Evolutionary conservation across 1,140 invertebrate genomes (phyloP), one percentile per base, ranked within the genome.

Genomic region (Carposina sasakii): DNA sequence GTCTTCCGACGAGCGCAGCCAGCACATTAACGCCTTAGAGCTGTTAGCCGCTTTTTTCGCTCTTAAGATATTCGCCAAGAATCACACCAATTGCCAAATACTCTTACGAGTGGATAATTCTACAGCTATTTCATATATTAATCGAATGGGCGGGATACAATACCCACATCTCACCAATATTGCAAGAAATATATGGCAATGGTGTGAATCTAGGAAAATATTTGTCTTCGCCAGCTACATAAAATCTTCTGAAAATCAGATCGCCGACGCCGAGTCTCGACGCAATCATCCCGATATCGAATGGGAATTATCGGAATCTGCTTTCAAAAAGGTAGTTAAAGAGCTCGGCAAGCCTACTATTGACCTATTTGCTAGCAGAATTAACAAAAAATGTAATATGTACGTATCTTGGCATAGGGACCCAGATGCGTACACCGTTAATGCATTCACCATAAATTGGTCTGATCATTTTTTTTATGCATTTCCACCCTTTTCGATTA

Each of bases 381-480:
- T 31, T 23, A 73, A 73, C 50, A 49, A 13, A 9, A 73, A 72
- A 58, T 67, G 64, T 43, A n/a, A 53, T 33, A 36, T 2, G 28
- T 72, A 45, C 33, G 52, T 54, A 34, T 67, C 60, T 6, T 64
- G 65, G 34, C 9, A 43, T 0, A 33, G 28, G 13, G 66, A 71
- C 37, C 50, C 60, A 1, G 55, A 60, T 26, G 43, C 53, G 0
- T 36, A 9, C 9, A 16, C 23, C 15, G 48, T 68, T n/a, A 66
- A 70, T 46, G 63, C 61, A 2, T 71, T 71, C 46, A 74, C 64
- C 3, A 24, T 71, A 1, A 20, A 37, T 17, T 73, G 67, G 60
- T 47, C 23, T n/a, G 16, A 44, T 15, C 30, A 57, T 20, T 30
- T 28, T 4, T 66, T 73, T 58, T 67, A 69, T 44, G 70, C 65